Conservation (phyloP, 2,797 vertebrate species). For the Coccyzus lansbergi region DNA sequence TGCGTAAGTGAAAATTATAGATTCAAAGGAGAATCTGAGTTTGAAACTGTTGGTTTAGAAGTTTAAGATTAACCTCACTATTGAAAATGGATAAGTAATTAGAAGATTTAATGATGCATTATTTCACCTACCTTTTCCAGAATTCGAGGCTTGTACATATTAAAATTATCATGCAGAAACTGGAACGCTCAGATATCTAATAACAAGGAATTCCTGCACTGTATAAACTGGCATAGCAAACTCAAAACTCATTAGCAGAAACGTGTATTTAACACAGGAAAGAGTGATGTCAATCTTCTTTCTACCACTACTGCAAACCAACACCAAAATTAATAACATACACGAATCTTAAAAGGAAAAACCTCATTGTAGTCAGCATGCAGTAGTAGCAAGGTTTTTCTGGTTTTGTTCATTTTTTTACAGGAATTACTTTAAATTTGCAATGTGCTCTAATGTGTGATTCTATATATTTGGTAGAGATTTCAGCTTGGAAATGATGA, state of each 20-base stretch:
- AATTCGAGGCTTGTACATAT: not conserved
- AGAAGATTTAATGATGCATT: not conserved
- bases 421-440: not conserved
- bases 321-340: conserved; percentile 60
- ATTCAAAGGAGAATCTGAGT: not conserved
- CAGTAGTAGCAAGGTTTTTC: not conserved
- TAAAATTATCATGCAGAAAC: not conserved
- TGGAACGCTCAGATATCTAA: not conserved
- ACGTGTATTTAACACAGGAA: conserved; percentile 12
- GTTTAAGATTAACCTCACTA: not conserved
- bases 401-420: not conserved
- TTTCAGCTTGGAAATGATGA: conserved; percentile 34
- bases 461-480: conserved; percentile 42
- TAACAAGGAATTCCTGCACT: not conserved
- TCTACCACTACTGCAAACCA: not conserved
- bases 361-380: not conserved
- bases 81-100: not conserved
- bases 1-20: not conserved
- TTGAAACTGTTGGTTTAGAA: not conserved
- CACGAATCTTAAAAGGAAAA: conserved; percentile 42
- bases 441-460: not conserved
- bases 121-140: not conserved
- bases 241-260: conserved; percentile 28
- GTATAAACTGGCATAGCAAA: not conserved
- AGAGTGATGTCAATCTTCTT: not conserved